Conservation (phyloP, 92 coral and sea anemone species). For the Actinernus sp. region DNA sequence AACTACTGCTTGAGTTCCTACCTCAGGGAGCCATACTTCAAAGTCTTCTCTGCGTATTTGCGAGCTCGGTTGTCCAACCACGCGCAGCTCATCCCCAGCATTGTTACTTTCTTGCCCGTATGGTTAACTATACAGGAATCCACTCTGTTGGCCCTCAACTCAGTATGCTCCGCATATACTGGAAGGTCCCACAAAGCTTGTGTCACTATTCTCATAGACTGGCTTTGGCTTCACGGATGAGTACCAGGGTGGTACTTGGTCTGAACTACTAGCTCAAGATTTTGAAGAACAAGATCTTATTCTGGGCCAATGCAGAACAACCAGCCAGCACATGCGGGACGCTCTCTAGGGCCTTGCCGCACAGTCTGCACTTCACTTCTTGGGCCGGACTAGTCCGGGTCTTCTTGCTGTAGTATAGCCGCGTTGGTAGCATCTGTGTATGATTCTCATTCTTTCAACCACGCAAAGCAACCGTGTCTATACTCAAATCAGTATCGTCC, state of each 20-base stretch:
- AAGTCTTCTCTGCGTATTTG: background rate
- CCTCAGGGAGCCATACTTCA: background rate
- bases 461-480: background rate
- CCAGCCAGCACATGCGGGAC: background rate
- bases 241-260: too few species aligned
- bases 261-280: too few species aligned
- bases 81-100: background rate
- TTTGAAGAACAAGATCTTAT: too few species aligned
- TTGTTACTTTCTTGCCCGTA: background rate
- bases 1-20: background rate
- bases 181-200: too few species aligned
- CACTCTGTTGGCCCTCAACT: background rate
- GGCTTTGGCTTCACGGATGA: background rate
- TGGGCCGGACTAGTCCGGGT: background rate
- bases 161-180: too few species aligned
- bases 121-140: background rate
- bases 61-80: background rate
- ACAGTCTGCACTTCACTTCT: background rate
- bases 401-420: background rate
- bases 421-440: background rate
- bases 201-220: background rate
- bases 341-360: background rate
- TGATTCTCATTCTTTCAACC: background rate
- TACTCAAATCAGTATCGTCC: background rate
- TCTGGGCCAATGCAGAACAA: background rate